Conservation (phyloP, 2,113 vertebrate genomes). For the Pleuronectes platessa region DNA sequence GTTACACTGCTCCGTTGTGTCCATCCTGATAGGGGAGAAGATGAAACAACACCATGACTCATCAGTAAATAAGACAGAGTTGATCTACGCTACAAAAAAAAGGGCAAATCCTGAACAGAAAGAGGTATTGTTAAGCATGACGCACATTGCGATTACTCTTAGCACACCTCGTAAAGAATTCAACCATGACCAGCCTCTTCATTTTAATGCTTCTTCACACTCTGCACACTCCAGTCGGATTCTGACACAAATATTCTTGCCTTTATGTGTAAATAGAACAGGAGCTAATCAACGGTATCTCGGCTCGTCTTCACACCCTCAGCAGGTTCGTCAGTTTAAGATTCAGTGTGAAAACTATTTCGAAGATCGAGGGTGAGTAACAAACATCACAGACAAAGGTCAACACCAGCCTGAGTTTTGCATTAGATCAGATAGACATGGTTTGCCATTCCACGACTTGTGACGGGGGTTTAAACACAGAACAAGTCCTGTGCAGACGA, state of each 20-base stretch:
- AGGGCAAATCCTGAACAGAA: neutral
- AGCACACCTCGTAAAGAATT: neutral
- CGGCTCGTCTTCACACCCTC: neutral
- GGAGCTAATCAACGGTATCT: neutral
- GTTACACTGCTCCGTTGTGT: conserved; percentile 89
- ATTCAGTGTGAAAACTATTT: neutral
- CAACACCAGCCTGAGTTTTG: neutral
- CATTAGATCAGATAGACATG: neutral
- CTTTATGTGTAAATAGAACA: neutral
- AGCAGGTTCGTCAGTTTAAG: neutral
- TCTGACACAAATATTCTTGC: neutral
- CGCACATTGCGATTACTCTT: neutral
- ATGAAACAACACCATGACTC: conserved; percentile 30
- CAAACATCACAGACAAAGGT: neutral
- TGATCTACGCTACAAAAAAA: neutral
- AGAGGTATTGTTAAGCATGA: neutral
- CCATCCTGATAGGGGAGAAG: conserved; percentile 87
- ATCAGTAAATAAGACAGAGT: conserved; percentile 6
- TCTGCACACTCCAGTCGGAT: neutral
- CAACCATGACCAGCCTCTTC: neutral
- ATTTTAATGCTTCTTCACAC: neutral
- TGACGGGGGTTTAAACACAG: neutral
- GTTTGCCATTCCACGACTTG: neutral
- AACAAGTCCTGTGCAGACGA: neutral
- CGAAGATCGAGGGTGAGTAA: neutral